Evolutionary conservation across 2,113 vertebrate species (phyloP).

Genomic region (Ptychochromis oligacanthus): DNA sequence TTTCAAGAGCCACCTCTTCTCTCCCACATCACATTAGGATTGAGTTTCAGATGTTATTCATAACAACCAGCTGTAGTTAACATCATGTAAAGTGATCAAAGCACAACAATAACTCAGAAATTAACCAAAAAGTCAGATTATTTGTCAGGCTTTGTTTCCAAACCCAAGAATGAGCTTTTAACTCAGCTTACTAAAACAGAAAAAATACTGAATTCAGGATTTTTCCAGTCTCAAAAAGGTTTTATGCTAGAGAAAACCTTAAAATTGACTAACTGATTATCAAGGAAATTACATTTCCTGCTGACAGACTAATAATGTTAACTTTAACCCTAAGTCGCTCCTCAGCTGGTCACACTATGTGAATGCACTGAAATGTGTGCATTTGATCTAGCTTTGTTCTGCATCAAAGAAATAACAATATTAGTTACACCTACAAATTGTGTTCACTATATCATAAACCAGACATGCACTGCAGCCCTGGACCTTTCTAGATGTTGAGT

Average conservation of each 20-base stretch:
- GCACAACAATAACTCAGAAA: background rate
- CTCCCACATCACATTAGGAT: too few species aligned
- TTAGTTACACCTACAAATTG: background rate
- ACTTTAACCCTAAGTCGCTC: background rate
- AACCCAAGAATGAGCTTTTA: background rate
- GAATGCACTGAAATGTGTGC: fast-evolving
- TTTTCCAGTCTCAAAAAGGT: background rate
- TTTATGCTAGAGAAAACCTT: background rate
- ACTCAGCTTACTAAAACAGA: background rate
- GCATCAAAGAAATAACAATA: background rate
- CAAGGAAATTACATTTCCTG: background rate
- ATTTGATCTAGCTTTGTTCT: background rate
- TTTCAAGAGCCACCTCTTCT: too few species aligned
- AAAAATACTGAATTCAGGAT: background rate
- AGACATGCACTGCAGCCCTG: background rate
- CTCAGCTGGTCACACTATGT: fast-evolving
- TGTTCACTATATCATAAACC: background rate
- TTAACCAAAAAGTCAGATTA: too few species aligned
- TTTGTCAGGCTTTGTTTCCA: background rate
- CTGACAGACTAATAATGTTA: background rate
- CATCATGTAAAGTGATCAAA: background rate
- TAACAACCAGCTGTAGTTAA: background rate
- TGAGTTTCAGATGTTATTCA: too few species aligned
- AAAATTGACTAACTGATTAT: background rate
- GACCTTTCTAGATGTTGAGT: background rate